Evolutionary conservation across 2,888 invertebrate species (phyloP).

Genomic region (Micropterix aruncella): DNA sequence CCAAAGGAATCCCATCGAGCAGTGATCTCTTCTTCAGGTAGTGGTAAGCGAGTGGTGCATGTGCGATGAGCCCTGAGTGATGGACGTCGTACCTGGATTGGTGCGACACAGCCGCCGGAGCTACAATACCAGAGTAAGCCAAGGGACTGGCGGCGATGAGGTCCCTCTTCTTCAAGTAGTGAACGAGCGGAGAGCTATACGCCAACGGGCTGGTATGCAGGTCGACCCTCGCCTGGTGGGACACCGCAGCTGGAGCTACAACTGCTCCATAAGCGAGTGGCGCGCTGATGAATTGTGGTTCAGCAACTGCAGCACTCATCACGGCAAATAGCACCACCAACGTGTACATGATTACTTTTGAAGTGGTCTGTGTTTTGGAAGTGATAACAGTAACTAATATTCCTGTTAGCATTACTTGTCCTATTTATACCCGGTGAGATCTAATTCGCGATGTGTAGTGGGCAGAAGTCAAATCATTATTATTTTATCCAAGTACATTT

Average conservation of each 20-base stretch:
- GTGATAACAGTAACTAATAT: slow-evolving; percentile 8
- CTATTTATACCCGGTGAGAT: slow-evolving; percentile 13
- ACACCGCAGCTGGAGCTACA: slow-evolving; percentile 28
- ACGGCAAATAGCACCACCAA: slow-evolving; percentile 50
- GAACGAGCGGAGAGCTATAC: slow-evolving; percentile 11
- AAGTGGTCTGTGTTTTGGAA: slow-evolving; percentile 30
- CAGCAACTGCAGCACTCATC: slow-evolving; percentile 42
- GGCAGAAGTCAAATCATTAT: too few species aligned
- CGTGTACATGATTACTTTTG: slow-evolving; percentile 24
- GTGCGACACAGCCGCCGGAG: slow-evolving; percentile 9
- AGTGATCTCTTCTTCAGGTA: slow-evolving; percentile 32
- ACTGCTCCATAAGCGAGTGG: slow-evolving; percentile 14
- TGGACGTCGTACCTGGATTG: slow-evolving; percentile 7
- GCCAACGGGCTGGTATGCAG: slow-evolving; percentile 22
- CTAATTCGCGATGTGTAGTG: too few species aligned
- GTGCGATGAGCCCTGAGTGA: slow-evolving; percentile 9
- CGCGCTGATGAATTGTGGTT: slow-evolving; percentile 19
- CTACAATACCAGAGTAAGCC: slow-evolving; percentile 10
- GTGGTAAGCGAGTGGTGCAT: slow-evolving; percentile 15
- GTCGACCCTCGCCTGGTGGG: slow-evolving; percentile 38
- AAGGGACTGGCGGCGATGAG: slow-evolving; percentile 16
- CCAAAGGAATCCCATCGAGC: slow-evolving; percentile 17
- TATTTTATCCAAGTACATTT: too few species aligned
- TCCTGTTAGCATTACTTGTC: neutral
- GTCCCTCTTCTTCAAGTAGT: slow-evolving; percentile 8